These are phyloP conservation scores for Malaclemys terrapin DNA, from an alignment of 2,113 vertebrate species.

Conservation along the genomic window DNA sequence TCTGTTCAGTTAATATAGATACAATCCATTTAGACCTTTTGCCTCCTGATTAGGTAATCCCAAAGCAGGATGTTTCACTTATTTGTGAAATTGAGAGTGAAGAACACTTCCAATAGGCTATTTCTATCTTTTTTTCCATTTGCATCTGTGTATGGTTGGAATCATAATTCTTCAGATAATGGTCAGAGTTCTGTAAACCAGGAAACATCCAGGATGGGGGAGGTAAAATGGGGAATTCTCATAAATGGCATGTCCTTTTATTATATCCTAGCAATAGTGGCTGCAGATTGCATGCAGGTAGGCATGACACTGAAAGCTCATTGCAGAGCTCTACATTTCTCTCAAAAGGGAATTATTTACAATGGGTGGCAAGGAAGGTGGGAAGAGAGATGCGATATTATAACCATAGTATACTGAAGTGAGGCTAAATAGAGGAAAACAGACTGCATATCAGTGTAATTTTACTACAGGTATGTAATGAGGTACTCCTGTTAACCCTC, in stretches of 20 bases:
- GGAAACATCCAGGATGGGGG: not conserved
- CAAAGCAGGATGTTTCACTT: not conserved
- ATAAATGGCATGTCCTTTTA: not conserved
- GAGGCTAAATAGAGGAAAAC: not conserved
- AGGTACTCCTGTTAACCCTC: no score
- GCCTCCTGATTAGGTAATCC: slow-evolving; percentile 27
- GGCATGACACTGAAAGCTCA: accelerated
- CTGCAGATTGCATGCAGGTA: not conserved
- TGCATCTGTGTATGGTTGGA: not conserved
- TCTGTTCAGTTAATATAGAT: not conserved
- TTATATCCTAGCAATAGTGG: not conserved
- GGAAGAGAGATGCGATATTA: not conserved
- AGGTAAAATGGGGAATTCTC: not conserved
- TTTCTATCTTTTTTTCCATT: not conserved
- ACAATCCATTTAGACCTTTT: slow-evolving; percentile 7
- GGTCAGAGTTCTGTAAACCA: not conserved
- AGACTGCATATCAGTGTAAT: not conserved
- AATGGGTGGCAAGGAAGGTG: not conserved
- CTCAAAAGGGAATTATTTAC: not conserved
- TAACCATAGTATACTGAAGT: not conserved
- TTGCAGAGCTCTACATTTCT: accelerated
- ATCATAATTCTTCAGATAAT: not conserved
- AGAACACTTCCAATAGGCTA: not conserved
- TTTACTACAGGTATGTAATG: not conserved
- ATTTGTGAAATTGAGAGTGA: slow-evolving; percentile 1